These are phyloP conservation scores for Brachyrhaphis roseni DNA, from an alignment of 2,797 vertebrate species.

Conservation along the genomic window DNA sequence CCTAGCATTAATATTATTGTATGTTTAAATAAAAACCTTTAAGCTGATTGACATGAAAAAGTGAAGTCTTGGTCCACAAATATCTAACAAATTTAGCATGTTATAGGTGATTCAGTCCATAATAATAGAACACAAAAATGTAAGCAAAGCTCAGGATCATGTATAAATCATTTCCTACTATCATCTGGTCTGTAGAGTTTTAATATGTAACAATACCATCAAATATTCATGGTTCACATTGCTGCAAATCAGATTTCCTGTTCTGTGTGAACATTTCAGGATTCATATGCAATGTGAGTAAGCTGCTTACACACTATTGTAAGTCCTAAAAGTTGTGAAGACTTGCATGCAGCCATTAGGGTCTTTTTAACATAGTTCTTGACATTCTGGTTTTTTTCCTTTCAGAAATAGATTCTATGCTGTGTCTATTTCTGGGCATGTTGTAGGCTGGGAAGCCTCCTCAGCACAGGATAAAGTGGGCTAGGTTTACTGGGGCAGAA, in stretches of 20 bases:
- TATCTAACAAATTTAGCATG: not conserved
- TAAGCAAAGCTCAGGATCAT: slow-evolving; percentile 30
- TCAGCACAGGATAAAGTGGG: slow-evolving; percentile 71
- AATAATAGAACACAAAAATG: slow-evolving; percentile 7
- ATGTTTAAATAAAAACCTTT: not conserved
- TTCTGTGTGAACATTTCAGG: slow-evolving; percentile 43
- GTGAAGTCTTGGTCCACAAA: not conserved
- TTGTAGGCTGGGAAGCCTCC: slow-evolving; percentile 49
- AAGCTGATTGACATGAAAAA: not conserved
- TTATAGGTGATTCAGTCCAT: not conserved
- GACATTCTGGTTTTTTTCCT: slow-evolving; percentile 42
- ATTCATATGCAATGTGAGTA: slow-evolving; percentile 51
- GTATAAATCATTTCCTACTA: slow-evolving; percentile 64
- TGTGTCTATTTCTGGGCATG: slow-evolving; percentile 55
- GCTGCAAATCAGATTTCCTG: slow-evolving; percentile 60
- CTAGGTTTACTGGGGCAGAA: slow-evolving; percentile 83
- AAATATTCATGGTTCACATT: slow-evolving; percentile 67
- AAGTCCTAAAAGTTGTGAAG: slow-evolving; percentile 38
- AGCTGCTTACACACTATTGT: slow-evolving; percentile 47
- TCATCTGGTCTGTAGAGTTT: slow-evolving; percentile 65
- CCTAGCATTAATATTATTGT: slow-evolving; percentile 24
- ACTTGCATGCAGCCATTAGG: slow-evolving; percentile 18
- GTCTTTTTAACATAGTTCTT: slow-evolving; percentile 41
- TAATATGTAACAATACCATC: slow-evolving; percentile 74
- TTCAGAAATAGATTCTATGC: slow-evolving; percentile 21